Evolutionary conservation across 2,797 vertebrate species (phyloP).

Genomic region (Octomys mimax): DNA sequence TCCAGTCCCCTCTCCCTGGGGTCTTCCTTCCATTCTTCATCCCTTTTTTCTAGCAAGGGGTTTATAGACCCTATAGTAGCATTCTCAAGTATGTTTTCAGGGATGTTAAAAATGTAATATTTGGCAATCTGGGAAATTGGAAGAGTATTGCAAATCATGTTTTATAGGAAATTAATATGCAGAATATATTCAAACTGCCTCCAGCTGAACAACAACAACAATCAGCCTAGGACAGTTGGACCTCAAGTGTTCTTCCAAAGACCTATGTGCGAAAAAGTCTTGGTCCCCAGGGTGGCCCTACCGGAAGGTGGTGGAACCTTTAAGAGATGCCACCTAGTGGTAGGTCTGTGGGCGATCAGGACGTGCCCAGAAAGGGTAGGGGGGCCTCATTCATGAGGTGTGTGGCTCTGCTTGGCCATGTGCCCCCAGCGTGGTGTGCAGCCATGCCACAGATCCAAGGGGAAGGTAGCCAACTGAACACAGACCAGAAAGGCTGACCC

Average conservation of each 20-base stretch:
- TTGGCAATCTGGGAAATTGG: not conserved
- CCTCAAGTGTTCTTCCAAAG: not conserved
- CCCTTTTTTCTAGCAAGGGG: not conserved
- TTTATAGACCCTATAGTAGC: not conserved
- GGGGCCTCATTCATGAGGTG: not conserved
- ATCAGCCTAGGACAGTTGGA: not conserved
- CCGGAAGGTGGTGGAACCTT: not conserved
- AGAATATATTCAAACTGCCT: not conserved
- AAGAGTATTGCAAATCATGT: not conserved
- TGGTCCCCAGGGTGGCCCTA: not conserved
- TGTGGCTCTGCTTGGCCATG: not conserved
- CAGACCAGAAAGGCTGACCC: not conserved
- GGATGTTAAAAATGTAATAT: not conserved
- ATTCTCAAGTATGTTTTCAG: not conserved
- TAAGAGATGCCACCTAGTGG: not conserved
- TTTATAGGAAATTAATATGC: not conserved
- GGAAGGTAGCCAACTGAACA: too few species aligned
- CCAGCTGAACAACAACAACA: not conserved
- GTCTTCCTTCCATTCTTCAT: not conserved
- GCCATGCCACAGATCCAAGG: not conserved
- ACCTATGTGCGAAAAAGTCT: not conserved
- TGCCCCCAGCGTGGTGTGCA: too few species aligned
- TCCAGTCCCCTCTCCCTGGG: not conserved
- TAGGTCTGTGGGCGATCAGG: not conserved
- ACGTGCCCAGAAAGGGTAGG: not conserved